Percentiles rank a stretch among this genome's conserved stretches.
phyloP scores from a whole-genome alignment of 2,888 invertebrate species.

The Vandiemenella viatica region DNA sequence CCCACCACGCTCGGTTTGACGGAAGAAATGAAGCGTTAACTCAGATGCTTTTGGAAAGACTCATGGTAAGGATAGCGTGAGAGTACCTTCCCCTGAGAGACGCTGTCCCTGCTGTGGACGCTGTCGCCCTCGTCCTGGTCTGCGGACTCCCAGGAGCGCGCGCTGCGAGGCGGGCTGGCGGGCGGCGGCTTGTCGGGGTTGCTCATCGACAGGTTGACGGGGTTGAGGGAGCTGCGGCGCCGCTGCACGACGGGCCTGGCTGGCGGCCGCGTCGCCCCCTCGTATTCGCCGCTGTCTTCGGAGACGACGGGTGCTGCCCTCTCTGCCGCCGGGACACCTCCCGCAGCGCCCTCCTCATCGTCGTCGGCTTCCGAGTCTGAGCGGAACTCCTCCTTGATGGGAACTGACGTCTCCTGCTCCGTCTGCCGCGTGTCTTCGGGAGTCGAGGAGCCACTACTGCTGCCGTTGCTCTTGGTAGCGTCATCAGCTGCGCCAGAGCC shows the following conservation, averaged over 20 bases:
- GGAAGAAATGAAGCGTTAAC: too few species aligned
- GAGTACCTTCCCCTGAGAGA: background rate
- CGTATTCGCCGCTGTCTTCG: background rate
- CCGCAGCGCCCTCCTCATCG: background rate
- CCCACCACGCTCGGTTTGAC: too few species aligned
- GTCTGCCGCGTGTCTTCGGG: background rate
- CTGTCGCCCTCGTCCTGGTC: background rate
- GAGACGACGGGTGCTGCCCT: background rate
- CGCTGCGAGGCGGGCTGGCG: too few species aligned
- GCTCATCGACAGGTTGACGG: slow-evolving; percentile 55
- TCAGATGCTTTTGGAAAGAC: too few species aligned
- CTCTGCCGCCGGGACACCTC: background rate
- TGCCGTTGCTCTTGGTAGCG: background rate
- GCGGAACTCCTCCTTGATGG: background rate
- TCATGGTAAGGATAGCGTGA: too few species aligned
- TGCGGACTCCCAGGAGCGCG: too few species aligned
- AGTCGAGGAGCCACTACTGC: background rate
- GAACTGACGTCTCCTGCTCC: background rate
- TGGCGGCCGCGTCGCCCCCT: background rate
- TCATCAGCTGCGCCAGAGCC: background rate
- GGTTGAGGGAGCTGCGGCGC: slow-evolving; percentile 61
- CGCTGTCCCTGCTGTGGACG: background rate
- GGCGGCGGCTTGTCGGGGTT: slow-evolving; percentile 23
- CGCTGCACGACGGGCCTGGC: slow-evolving; percentile 20
- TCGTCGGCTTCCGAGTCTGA: background rate